phyloP scores from a whole-genome alignment of 2,888 invertebrate species.

The Drosophila quinaria region DNA sequence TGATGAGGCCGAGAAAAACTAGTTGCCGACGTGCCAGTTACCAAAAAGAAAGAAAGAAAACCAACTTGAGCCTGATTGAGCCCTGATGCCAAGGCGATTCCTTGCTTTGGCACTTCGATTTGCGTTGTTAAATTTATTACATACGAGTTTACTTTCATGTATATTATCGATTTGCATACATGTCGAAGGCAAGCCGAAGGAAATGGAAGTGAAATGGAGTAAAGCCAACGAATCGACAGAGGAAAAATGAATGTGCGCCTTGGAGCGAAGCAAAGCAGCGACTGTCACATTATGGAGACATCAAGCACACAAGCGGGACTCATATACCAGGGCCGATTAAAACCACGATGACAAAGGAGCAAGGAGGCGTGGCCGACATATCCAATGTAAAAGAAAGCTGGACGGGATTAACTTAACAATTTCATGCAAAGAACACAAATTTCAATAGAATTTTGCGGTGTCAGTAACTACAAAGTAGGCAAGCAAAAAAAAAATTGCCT shows the following conservation, averaged over 20 bases:
- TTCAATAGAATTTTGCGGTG: constrained; percentile 50
- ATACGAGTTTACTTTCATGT: constrained; percentile 46
- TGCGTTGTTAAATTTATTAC: constrained; percentile 69
- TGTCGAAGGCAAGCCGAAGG: not conserved
- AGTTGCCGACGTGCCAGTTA: constrained; percentile 38
- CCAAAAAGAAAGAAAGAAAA: constrained; percentile 5
- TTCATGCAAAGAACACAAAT: constrained; percentile 47
- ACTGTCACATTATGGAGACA: constrained; percentile 75
- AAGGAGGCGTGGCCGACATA: not conserved
- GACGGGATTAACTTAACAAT: constrained; percentile 43
- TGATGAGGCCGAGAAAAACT: constrained; percentile 42
- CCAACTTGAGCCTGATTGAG: constrained; percentile 55
- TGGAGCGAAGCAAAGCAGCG: constrained; percentile 53
- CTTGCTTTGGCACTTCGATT: constrained; percentile 58
- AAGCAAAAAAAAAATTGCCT: constrained; percentile 46
- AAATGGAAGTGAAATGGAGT: constrained; percentile 3
- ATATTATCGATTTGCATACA: constrained; percentile 66
- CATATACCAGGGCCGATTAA: constrained; percentile 66
- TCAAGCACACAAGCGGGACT: constrained; percentile 76
- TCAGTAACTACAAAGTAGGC: constrained; percentile 55
- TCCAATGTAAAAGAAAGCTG: constrained; percentile 8
- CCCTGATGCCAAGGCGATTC: constrained; percentile 34
- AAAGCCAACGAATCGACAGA: constrained; percentile 24
- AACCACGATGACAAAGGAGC: constrained; percentile 14
- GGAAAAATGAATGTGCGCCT: constrained; percentile 61